These are phyloP conservation scores for Parascotia fuliginaria DNA, from an alignment of 2,888 invertebrate species.

Conservation along the genomic window DNA sequence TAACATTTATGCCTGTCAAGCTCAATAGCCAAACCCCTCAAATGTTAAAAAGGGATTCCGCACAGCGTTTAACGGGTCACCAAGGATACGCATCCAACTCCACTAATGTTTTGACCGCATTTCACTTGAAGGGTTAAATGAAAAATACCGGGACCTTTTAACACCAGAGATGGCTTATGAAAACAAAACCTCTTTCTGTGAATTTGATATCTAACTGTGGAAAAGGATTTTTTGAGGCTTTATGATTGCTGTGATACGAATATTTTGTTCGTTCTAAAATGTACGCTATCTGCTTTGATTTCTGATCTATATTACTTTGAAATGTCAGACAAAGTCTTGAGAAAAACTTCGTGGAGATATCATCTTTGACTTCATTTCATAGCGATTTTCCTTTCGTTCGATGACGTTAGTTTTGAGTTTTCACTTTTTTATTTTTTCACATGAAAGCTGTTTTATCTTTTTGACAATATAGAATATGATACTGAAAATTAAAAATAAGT, in stretches of 20 bases:
- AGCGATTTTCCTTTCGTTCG: not conserved
- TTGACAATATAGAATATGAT: not conserved
- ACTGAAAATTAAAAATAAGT: not conserved
- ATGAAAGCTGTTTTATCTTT: not conserved
- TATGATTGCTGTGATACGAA: constrained; percentile 34
- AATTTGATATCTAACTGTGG: constrained; percentile 38
- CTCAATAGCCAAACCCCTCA: constrained; percentile 35
- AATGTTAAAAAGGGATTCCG: constrained; percentile 38
- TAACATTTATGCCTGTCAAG: constrained; percentile 32
- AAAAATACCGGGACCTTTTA: constrained; percentile 42
- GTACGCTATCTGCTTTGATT: constrained; percentile 6
- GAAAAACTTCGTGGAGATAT: constrained; percentile 14
- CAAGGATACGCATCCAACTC: constrained; percentile 35
- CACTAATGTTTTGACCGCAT: constrained; percentile 44
- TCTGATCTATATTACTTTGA: constrained; percentile 16
- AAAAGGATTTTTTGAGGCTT: constrained; percentile 38
- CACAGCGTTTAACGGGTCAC: constrained; percentile 36
- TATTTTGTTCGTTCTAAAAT: constrained; percentile 17
- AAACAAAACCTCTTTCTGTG: constrained; percentile 40
- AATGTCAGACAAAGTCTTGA: not conserved
- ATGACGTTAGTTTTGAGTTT: not conserved
- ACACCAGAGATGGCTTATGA: constrained; percentile 41
- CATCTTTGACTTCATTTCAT: not conserved
- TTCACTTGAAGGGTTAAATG: constrained; percentile 36
- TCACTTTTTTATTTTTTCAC: not conserved